A percentile compares a stretch with the other conserved stretches of the same genome.
Conservation (phyloP, 2,113 vertebrate species). For the Herpetotheres cachinnans region DNA sequence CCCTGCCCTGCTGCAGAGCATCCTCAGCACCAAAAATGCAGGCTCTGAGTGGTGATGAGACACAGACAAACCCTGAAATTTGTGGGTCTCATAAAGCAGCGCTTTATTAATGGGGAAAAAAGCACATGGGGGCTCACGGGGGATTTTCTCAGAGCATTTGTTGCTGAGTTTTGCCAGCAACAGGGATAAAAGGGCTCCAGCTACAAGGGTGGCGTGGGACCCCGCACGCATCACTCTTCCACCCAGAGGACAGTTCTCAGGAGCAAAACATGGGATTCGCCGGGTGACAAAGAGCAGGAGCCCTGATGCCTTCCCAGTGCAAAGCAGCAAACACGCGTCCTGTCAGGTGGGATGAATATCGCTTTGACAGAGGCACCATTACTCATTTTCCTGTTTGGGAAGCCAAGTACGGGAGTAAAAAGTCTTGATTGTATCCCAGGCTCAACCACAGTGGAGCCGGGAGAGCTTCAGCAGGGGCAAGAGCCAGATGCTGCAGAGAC, state of each 20-base stretch:
- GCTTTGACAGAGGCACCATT: background rate
- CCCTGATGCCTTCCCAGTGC: accelerated
- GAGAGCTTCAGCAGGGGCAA: background rate
- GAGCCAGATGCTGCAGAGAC: background rate
- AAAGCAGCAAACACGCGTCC: background rate
- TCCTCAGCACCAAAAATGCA: background rate
- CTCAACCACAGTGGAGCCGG: accelerated
- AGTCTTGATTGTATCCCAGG: background rate
- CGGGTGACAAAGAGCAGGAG: background rate
- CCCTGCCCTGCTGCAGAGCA: background rate
- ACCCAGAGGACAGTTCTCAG: accelerated
- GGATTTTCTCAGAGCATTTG: background rate
- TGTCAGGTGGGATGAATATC: background rate
- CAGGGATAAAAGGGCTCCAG: background rate
- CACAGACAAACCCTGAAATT: background rate
- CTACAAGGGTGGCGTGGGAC: background rate
- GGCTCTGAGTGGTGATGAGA: background rate
- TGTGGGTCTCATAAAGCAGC: background rate
- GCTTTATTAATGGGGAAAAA: background rate
- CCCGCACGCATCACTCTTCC: accelerated
- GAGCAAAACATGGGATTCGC: background rate
- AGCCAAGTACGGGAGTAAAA: accelerated
- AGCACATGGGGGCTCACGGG: background rate
- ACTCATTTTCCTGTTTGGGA: background rate
- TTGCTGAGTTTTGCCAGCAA: background rate